phyloP scores from a whole-genome alignment of 2,888 invertebrate species.

The Drosophila nr. perissopoda region DNA sequence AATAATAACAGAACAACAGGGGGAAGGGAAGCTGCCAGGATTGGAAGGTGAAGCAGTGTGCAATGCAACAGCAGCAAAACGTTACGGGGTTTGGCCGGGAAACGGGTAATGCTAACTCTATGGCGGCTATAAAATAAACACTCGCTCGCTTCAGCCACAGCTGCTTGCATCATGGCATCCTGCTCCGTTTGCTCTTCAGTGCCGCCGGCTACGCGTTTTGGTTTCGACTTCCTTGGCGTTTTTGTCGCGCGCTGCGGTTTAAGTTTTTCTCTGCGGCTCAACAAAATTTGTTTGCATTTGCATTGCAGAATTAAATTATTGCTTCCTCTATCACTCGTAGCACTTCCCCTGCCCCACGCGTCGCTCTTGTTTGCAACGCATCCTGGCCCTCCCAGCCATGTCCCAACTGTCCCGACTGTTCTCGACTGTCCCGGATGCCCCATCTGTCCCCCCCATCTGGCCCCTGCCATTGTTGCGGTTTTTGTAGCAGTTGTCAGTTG shows the following conservation, averaged over 20 bases:
- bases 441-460: constrained; percentile 18
- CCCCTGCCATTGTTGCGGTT: constrained; percentile 36
- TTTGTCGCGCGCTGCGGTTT: constrained; percentile 67
- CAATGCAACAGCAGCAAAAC: constrained; percentile 43
- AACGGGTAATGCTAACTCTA: constrained; percentile 55
- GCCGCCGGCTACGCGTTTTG: constrained; percentile 47
- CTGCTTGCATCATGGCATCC: constrained; percentile 55
- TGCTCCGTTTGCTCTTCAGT: constrained; percentile 9
- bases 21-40: not conserved
- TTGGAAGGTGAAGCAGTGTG: constrained; percentile 5
- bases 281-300: constrained; percentile 77
- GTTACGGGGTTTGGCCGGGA: constrained; percentile 44
- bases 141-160: constrained; percentile 67
- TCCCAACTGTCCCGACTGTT: constrained; percentile 29
- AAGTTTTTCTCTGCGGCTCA: constrained; percentile 74
- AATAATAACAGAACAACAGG: constrained; percentile 63
- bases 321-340: constrained; percentile 65
- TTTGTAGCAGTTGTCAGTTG: constrained; percentile 39
- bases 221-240: constrained; percentile 51
- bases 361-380: constrained; percentile 36
- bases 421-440: constrained; percentile 19
- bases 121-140: constrained; percentile 76
- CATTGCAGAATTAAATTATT: constrained; percentile 80
- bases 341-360: not conserved
- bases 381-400: constrained; percentile 34